Conservation (phyloP, 1,140 invertebrate species). For the Pachyrhynchus sulphureomaculatus region DNA sequence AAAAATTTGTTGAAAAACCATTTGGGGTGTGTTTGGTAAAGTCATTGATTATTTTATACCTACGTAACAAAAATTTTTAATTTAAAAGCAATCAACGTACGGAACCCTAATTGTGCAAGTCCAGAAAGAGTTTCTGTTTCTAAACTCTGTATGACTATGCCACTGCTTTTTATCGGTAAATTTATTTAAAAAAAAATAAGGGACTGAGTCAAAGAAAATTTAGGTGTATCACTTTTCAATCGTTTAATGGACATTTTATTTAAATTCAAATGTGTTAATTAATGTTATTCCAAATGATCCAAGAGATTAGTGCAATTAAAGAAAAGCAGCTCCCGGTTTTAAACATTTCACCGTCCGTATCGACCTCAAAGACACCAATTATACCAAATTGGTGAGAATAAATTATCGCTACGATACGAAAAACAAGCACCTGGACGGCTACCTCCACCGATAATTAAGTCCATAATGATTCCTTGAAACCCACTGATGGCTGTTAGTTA, state of each 20-base stretch:
- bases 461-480: slow-evolving; percentile 29
- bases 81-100: too few species aligned
- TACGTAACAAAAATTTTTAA: too few species aligned
- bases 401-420: slow-evolving; percentile 39
- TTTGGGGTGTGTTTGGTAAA: too few species aligned
- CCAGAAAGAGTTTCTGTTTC: background rate
- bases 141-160: background rate
- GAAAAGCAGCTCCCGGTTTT: slow-evolving; percentile 46
- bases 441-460: slow-evolving; percentile 34
- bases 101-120: too few species aligned
- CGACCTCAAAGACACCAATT: slow-evolving; percentile 44
- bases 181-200: background rate
- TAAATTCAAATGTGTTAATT: slow-evolving; percentile 48
- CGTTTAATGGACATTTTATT: slow-evolving; percentile 46
- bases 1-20: too few species aligned
- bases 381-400: slow-evolving; percentile 46
- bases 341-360: slow-evolving; percentile 39
- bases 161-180: too few species aligned
- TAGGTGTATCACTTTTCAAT: slow-evolving; percentile 45
- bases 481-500: slow-evolving; percentile 8
- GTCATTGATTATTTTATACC: too few species aligned
- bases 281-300: slow-evolving; percentile 44
- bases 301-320: slow-evolving; percentile 48
- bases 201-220: slow-evolving; percentile 23
- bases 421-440: slow-evolving; percentile 40